Evolutionary conservation across 2,113 vertebrate species (phyloP), one percentile per base, ranked within the genome.

Genomic region (Thamnaconus septentrionalis): DNA sequence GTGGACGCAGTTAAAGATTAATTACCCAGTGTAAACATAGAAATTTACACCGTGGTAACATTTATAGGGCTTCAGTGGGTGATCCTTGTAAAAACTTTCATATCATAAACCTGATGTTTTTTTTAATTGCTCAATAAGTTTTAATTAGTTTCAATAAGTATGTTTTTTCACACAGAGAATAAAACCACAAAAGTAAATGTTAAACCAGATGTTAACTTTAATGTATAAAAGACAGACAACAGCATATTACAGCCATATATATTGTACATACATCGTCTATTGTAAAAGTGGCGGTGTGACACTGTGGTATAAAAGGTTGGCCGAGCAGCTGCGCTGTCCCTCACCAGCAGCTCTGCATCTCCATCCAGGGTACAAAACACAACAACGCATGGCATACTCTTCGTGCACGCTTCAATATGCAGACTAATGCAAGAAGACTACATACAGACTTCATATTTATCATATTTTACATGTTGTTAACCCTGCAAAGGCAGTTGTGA

Each of bases 151-250:
- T 31, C 18, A 31, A 31, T 31, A 31, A 31, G 18, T 31, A 31
- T 31, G 18, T 31, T 31, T 31, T 31, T 31, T 31, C 18, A 31
- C 18, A 31, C 18, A 31, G 18, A 31, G 18, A 31, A 31, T 31
- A 2, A 53, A 53, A 45, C 46, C 3, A 43, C 44, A 53, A 31
- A 53, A 56, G 59, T 39, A 52, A 7, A 43, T 46, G 50, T 75
- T 82, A 68, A 83, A 82, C 81, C 78, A 79, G 66, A 69, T 56
- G 39, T 73, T 68, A 56, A 78, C 63, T 87, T 87, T 82, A 86
- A 75, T 86, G 73, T 89, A 87, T 66, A 86, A 86, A 89, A 82
- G 59, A 68, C 55, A 60, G 68, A 58, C 48, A 65, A 75, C 46
- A 56, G 54, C 62, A 78, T 73, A 53, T 61, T 79, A 73, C 69